Evolutionary conservation across 2,797 vertebrate genomes (phyloP).

Genomic region (Acridotheres tristis): DNA sequence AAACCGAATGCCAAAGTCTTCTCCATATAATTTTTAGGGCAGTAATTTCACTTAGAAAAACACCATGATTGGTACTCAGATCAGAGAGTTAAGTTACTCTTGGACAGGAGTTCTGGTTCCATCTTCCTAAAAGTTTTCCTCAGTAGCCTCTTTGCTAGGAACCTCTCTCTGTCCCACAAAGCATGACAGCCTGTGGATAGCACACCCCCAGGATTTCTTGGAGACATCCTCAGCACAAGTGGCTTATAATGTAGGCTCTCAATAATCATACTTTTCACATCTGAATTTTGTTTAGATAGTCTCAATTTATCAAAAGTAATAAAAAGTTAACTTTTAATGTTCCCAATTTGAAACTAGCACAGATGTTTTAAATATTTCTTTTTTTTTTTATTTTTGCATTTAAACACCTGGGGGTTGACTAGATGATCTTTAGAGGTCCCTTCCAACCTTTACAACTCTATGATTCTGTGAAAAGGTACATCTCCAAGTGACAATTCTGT

Average conservation of each 20-base stretch:
- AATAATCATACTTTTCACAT: neutral
- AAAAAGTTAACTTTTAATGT: neutral
- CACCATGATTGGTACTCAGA: neutral
- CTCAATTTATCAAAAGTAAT: neutral
- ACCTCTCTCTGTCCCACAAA: neutral
- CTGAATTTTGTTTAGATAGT: neutral
- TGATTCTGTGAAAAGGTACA: neutral
- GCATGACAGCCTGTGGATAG: neutral
- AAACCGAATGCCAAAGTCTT: neutral
- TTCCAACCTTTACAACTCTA: neutral
- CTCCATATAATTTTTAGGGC: neutral
- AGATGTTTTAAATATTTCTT: neutral
- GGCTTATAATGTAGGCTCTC: neutral
- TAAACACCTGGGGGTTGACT: neutral
- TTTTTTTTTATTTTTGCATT: neutral
- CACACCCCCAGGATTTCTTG: neutral
- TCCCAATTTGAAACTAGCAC: neutral
- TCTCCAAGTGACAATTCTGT: neutral
- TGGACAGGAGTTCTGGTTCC: neutral
- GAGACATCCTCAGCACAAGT: neutral
- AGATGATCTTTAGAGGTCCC: neutral
- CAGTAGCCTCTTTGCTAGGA: neutral
- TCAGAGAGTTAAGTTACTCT: neutral
- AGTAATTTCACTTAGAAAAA: neutral
- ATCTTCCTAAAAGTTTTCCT: neutral